Base-by-base conservation (phyloP, 2,888 invertebrate species). In the Chloroclysta siterata region DNA sequence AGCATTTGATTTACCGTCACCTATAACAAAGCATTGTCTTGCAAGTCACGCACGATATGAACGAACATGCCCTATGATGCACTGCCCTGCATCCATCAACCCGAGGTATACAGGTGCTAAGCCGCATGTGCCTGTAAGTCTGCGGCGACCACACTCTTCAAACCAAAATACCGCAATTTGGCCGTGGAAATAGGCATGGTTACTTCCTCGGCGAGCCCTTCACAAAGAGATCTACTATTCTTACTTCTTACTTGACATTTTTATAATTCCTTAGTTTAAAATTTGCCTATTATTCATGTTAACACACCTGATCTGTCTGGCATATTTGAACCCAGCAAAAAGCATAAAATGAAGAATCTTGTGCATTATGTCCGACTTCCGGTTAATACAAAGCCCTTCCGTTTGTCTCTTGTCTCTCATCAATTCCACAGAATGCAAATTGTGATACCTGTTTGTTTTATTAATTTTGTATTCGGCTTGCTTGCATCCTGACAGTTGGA, bases 371-470 rank as follows among this genome's bases (percentile, higher is more conserved):
- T 78, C 80, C 81, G 80, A 75, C 85, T 90, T 92, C 92, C 92
- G 92, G 81, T 81, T 73, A 56, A 72, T 72, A 90, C 90, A 93
- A 93, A 87, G 87, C 74, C 72, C 82, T 88, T 93, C 92, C 92
- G 90, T 80, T 82, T 87, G 87, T 88, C 90, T 90, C 85, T 87
- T 87, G 84, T 89, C 80, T 87, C 80, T 85, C 89, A 92, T 90
- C 56, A 56, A 56, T 50, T 90, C 83, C 80, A 76, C 76, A 73
- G 80, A 85, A 90, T 90, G 90, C 89, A 90, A 89, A 89, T 87
- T 80, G 77, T 70, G 68, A 69, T 66, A 65, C 59, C 54, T 69
- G 54, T 67, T 51, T 67, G 70, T 65, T 52, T 65, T 63, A 53
- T 69, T 67, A 54, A 50, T 55, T 63, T 53, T 36, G 29, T 41